Conservation (phyloP, 2,797 vertebrate genomes). For the Masticophis lateralis region DNA sequence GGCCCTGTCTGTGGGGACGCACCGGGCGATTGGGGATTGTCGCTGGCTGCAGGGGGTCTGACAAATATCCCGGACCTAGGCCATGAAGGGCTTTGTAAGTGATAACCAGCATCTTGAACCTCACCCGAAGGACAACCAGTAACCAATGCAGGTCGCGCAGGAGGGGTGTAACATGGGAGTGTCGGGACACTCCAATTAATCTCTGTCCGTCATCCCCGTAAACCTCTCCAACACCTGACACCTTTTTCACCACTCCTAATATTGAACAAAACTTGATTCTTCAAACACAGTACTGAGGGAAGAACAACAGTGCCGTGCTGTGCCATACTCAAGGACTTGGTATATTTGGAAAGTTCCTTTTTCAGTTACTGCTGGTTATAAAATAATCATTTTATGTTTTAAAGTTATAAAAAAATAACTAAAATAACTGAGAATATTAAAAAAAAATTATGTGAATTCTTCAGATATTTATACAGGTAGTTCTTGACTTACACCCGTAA, state of each 20-base stretch:
- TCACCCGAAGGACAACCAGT: too few species aligned
- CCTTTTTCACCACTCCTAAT: not conserved
- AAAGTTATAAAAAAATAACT: not conserved
- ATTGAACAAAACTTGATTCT: not conserved
- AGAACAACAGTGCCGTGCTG: not conserved
- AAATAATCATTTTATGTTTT: not conserved
- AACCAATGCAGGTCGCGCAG: too few species aligned
- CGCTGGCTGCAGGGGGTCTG: too few species aligned
- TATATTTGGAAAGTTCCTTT: not conserved
- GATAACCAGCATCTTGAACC: too few species aligned
- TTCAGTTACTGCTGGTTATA: not conserved
- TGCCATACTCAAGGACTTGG: not conserved
- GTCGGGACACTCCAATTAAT: not conserved
- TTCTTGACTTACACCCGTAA: too few species aligned
- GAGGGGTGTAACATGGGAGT: too few species aligned
- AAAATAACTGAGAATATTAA: not conserved
- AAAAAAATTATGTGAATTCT: not conserved
- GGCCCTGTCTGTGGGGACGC: too few species aligned
- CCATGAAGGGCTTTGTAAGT: too few species aligned
- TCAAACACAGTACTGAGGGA: not conserved
- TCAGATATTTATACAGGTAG: not conserved
- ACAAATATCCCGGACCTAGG: too few species aligned
- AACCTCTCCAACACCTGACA: not conserved
- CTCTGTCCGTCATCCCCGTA: not conserved
- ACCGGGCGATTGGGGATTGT: too few species aligned